These are phyloP conservation scores for Magallana ariakensis DNA, from an alignment of 1,140 invertebrate species.

Conservation along the genomic window DNA sequence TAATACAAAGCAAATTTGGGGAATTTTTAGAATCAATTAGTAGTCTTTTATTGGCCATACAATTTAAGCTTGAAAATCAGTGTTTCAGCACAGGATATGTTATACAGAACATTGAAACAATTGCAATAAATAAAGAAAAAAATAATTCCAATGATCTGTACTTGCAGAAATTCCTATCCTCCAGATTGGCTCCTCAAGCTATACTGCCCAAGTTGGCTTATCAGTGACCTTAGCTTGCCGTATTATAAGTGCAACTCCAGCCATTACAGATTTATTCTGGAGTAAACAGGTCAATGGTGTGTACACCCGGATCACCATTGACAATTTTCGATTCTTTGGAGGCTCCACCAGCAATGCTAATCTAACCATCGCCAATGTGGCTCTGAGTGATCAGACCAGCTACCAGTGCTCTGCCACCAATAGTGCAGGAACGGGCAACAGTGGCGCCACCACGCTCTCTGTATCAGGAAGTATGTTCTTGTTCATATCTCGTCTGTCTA, in stretches of 20 bases:
- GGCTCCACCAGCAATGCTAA: not conserved
- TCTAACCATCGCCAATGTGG: constrained; percentile 23
- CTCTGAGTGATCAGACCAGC: not conserved
- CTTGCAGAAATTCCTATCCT: constrained; percentile 46
- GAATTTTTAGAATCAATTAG: no score
- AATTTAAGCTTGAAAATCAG: no score
- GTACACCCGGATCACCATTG: constrained; percentile 7
- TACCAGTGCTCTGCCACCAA: constrained; percentile 37
- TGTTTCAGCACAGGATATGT: no score
- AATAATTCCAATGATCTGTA: not conserved
- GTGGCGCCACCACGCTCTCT: not conserved
- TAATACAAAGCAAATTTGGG: no score
- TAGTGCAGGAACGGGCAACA: constrained; percentile 40
- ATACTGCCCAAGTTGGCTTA: not conserved
- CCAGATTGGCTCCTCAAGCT: not conserved
- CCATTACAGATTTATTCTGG: constrained; percentile 33
- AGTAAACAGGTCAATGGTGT: not conserved
- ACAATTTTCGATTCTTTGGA: constrained; percentile 5
- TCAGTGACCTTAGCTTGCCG: constrained; percentile 43
- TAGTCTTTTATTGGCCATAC: no score
- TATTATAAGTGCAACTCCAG: constrained; percentile 1
- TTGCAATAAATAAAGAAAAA: no score
- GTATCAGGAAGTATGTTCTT: constrained; percentile 45
- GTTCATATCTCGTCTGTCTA: not conserved
- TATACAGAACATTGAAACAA: no score